Evolutionary conservation across 1,140 invertebrate species (phyloP).

Genomic region (Piezodorus guildinii): DNA sequence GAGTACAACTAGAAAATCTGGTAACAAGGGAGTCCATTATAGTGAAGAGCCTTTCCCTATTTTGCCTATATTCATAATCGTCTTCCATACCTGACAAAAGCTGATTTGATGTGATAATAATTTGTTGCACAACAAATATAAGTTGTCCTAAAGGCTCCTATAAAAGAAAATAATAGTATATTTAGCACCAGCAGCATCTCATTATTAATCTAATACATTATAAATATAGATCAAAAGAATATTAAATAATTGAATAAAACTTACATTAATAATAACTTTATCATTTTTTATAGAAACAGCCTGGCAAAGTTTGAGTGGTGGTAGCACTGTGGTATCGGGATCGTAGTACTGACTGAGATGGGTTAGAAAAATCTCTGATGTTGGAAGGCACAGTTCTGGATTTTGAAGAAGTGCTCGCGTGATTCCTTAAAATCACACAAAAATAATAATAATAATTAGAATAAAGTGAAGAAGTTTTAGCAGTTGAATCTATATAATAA

Average conservation of each 20-base stretch:
- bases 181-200: too few species aligned
- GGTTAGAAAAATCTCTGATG: conserved; percentile 27
- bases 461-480: too few species aligned
- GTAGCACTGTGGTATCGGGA: conserved; percentile 23
- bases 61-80: conserved; percentile 19
- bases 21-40: conserved; percentile 26
- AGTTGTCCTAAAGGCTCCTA: conserved; percentile 29
- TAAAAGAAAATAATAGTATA: conserved; percentile 7
- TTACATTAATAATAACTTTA: conserved; percentile 25
- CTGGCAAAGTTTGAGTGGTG: conserved; percentile 27
- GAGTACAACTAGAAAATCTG: conserved; percentile 24
- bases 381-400: conserved; percentile 27
- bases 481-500: too few species aligned
- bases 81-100: conserved; percentile 13
- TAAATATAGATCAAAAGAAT: too few species aligned
- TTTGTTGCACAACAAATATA: conserved; percentile 27
- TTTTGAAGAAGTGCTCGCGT: conserved; percentile 25
- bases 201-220: too few species aligned
- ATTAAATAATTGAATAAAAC: too few species aligned
- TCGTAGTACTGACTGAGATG: conserved; percentile 28
- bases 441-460: too few species aligned
- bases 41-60: conserved; percentile 21
- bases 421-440: conserved; percentile 19
- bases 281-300: conserved; percentile 22
- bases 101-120: conserved; percentile 21